A percentile compares a stretch with the other conserved stretches of the same genome.
Conservation (phyloP, 23 tunicate genomes). For the Diplosoma virens region DNA sequence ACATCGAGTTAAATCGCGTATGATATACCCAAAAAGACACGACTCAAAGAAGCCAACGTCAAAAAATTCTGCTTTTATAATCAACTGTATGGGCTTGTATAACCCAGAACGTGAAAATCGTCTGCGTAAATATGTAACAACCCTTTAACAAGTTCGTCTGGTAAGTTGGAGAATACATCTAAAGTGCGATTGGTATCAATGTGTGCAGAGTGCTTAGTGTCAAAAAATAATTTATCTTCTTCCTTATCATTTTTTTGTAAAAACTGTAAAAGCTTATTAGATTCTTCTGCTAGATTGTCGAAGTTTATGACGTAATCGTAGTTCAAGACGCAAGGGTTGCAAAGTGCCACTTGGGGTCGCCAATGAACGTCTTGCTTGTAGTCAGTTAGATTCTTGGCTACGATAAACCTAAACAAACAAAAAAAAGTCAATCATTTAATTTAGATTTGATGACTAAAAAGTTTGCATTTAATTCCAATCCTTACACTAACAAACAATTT, state of each 20-base stretch:
- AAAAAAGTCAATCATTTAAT: not conserved
- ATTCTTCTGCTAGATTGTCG: conserved; percentile 44
- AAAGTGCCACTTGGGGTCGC: conserved; percentile 50
- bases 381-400: not conserved
- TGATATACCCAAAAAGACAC: too few species aligned
- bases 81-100: too few species aligned
- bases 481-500: too few species aligned
- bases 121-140: conserved; percentile 27
- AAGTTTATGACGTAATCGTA: conserved; percentile 46
- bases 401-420: not conserved
- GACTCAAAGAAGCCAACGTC: too few species aligned
- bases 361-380: conserved; percentile 49
- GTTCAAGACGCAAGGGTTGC: conserved; percentile 69
- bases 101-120: conserved; percentile 28
- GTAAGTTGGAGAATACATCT: not conserved
- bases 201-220: not conserved
- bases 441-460: too few species aligned
- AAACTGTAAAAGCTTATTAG: conserved; percentile 27
- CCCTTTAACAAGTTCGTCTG: not conserved
- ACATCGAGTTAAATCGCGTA: too few species aligned
- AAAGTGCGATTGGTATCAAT: conserved; percentile 3
- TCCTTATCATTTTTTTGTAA: conserved; percentile 36
- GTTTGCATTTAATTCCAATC: too few species aligned
- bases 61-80: too few species aligned
- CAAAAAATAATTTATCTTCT: conserved; percentile 11